Conservation (phyloP, 2,797 vertebrate species). For the Cyclura pinguis region DNA sequence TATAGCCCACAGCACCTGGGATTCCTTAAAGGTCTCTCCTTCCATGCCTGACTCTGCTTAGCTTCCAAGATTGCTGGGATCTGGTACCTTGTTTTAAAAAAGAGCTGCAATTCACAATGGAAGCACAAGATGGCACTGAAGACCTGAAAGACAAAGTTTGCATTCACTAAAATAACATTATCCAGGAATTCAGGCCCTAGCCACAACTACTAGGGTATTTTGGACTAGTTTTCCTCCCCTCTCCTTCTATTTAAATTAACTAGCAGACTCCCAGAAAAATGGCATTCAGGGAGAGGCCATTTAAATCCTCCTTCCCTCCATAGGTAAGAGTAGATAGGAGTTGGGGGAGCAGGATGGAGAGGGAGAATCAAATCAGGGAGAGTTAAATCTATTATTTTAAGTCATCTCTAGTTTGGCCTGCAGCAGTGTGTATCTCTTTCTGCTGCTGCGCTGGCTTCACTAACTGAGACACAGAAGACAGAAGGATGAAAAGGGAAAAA, state of each 20-base stretch:
- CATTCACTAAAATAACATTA: background rate
- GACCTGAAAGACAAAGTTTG: background rate
- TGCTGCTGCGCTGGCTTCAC: background rate
- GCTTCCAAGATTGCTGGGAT: too few relatives aligned
- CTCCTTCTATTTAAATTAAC: slow-evolving; percentile 8
- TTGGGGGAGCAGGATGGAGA: too few relatives aligned
- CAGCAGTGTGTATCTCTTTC: background rate
- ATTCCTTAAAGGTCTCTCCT: too few relatives aligned
- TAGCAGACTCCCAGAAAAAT: background rate
- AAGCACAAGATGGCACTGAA: slow-evolving; percentile 38
- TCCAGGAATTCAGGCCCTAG: background rate
- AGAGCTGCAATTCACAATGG: slow-evolving; percentile 11
- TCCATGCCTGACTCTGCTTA: too few relatives aligned
- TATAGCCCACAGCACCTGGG: too few relatives aligned
- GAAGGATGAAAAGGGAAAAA: background rate
- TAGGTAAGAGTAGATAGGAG: background rate
- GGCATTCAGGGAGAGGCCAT: background rate
- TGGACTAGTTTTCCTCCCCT: background rate
- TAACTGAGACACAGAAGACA: background rate
- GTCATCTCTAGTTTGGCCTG: background rate
- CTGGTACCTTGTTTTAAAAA: background rate
- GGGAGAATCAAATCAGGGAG: background rate
- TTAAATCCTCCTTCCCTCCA: background rate
- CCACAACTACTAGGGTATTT: background rate
- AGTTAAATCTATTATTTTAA: background rate